Percentiles rank a stretch among this genome's conserved stretches.
These are phyloP conservation scores for Ursus arctos DNA, from an alignment of 2,113 vertebrate genomes.

Conservation along the genomic window DNA sequence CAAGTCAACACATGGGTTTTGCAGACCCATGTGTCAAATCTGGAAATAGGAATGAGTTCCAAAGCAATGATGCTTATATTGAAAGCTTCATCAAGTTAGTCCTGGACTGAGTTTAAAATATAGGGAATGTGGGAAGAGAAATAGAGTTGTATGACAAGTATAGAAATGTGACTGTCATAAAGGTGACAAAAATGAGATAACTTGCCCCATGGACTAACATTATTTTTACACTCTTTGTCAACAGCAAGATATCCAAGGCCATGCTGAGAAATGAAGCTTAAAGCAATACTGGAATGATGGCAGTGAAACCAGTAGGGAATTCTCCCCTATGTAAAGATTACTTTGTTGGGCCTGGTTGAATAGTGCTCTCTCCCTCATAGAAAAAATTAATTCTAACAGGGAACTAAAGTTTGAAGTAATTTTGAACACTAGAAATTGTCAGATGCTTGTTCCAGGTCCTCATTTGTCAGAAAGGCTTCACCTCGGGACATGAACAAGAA, in stretches of 20 bases:
- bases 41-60: not conserved
- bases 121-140: not conserved
- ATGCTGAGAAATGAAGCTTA: conserved; percentile 25
- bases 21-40: not conserved
- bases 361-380: not conserved
- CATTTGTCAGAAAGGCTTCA: conserved; percentile 65
- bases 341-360: not conserved
- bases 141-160: not conserved
- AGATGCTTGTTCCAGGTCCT: conserved; percentile 35
- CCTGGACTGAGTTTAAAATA: conserved; percentile 51
- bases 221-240: conserved; percentile 59
- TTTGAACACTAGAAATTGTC: conserved; percentile 45
- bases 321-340: not conserved
- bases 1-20: not conserved
- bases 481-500: conserved; percentile 43
- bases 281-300: conserved; percentile 30
- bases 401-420: conserved; percentile 53
- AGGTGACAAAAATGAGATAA: conserved; percentile 49
- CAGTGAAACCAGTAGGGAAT: not conserved
- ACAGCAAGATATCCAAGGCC: conserved; percentile 36
- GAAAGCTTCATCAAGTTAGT: conserved; percentile 10
- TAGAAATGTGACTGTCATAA: conserved; percentile 49
- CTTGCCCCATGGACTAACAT: conserved; percentile 1
- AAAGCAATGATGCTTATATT: conserved; percentile 41
- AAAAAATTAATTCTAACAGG: conserved; percentile 66